A percentile compares a stretch with the other conserved stretches of the same genome.
phyloP scores from a whole-genome alignment of 2,888 invertebrate species.

The Drosophila rubida region DNA sequence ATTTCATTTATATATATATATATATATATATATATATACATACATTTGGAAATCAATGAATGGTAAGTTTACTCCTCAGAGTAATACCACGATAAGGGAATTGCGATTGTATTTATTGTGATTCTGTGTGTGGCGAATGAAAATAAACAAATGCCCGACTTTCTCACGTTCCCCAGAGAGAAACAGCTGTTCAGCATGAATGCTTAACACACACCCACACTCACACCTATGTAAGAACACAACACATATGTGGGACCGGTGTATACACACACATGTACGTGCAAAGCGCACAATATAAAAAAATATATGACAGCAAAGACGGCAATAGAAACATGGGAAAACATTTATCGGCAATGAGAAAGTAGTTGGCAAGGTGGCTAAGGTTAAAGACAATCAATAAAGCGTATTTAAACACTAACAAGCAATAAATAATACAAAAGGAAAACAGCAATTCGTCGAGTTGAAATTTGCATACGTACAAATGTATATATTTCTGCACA shows the following conservation, averaged over 20 bases:
- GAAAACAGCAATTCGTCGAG: slow-evolving; percentile 18
- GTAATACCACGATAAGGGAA: slow-evolving; percentile 14
- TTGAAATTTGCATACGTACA: slow-evolving; percentile 46
- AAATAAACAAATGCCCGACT: slow-evolving; percentile 53
- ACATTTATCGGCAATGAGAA: slow-evolving; percentile 41
- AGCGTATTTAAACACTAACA: slow-evolving; percentile 11
- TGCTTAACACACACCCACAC: slow-evolving; percentile 25
- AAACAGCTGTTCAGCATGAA: slow-evolving; percentile 71
- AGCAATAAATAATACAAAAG: slow-evolving; percentile 30
- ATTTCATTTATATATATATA: neutral
- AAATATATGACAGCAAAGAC: slow-evolving; percentile 20
- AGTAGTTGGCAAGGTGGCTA: slow-evolving; percentile 11
- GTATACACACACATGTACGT: neutral
- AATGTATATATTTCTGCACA: slow-evolving; percentile 7
- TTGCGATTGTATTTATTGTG: slow-evolving; percentile 16
- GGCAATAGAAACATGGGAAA: slow-evolving; percentile 46
- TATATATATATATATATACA: neutral
- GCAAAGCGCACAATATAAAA: slow-evolving; percentile 7
- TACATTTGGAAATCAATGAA: neutral
- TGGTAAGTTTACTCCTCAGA: neutral
- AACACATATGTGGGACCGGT: slow-evolving; percentile 25
- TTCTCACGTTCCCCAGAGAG: slow-evolving; percentile 55
- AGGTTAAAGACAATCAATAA: slow-evolving; percentile 66
- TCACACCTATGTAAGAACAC: slow-evolving; percentile 1
- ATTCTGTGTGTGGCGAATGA: slow-evolving; percentile 27